A percentile compares a stretch with the other conserved stretches of the same genome.
phyloP scores from a whole-genome alignment of 2,888 invertebrate genomes.

The Leptura quadrifasciata region DNA sequence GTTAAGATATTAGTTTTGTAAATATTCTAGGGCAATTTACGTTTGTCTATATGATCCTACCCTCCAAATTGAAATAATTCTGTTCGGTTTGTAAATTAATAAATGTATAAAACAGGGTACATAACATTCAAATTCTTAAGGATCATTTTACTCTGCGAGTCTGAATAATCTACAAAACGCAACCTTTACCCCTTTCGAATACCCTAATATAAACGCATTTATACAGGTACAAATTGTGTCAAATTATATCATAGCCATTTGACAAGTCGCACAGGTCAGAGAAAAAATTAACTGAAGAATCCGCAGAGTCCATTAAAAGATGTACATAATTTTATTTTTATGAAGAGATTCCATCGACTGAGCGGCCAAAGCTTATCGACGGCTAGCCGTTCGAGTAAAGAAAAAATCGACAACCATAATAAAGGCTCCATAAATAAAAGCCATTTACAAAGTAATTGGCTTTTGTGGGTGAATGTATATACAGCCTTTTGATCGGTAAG shows the following conservation, averaged over 20 bases:
- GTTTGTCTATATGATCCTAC: too few relatives aligned
- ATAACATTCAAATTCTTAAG: too few relatives aligned
- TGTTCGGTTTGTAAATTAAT: too few relatives aligned
- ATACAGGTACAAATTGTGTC: background rate
- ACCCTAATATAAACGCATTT: too few relatives aligned
- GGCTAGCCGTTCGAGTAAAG: background rate
- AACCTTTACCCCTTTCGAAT: too few relatives aligned
- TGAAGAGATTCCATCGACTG: constrained; percentile 1
- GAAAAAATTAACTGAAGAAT: background rate
- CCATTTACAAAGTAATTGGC: constrained; percentile 59
- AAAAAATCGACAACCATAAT: constrained; percentile 48
- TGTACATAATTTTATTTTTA: constrained; percentile 7
- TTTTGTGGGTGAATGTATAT: constrained; percentile 55
- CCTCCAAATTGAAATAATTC: too few relatives aligned
- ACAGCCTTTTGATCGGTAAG: constrained; percentile 51
- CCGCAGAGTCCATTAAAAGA: background rate
- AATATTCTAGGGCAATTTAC: too few relatives aligned
- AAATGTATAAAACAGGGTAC: too few relatives aligned
- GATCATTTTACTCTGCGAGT: too few relatives aligned
- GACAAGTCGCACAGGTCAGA: background rate
- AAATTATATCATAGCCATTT: background rate
- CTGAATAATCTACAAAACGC: too few relatives aligned
- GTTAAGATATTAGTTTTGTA: too few relatives aligned
- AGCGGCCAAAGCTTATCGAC: background rate
- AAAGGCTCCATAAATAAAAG: constrained; percentile 51